These are phyloP conservation scores for Ophraella communa DNA, from an alignment of 2,888 invertebrate species.

Conservation along the genomic window DNA sequence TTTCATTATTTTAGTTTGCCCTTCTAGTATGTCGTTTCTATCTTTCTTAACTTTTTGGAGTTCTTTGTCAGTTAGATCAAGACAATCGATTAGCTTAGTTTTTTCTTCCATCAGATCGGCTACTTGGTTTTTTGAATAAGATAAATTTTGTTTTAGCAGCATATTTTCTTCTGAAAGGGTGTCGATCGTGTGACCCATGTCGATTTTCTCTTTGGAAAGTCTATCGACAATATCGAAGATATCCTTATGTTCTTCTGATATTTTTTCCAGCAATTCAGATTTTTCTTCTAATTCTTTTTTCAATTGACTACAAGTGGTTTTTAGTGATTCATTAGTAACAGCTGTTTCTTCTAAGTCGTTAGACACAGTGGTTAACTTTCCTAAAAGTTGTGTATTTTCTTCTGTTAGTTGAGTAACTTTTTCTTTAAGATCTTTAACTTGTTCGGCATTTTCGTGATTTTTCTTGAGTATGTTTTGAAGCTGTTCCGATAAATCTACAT, in stretches of 20 bases:
- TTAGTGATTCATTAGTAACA: slow-evolving; percentile 19
- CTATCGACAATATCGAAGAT: slow-evolving; percentile 37
- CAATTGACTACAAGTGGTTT: slow-evolving; percentile 20
- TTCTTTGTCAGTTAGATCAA: slow-evolving; percentile 42
- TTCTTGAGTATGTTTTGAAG: slow-evolving; percentile 27
- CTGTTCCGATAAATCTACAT: slow-evolving; percentile 22
- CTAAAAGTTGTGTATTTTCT: slow-evolving; percentile 22
- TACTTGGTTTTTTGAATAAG: slow-evolving; percentile 16
- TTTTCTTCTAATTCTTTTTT: slow-evolving; percentile 28
- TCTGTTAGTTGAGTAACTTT: slow-evolving; percentile 22
- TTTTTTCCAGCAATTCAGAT: slow-evolving; percentile 24
- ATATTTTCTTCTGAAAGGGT: slow-evolving; percentile 25
- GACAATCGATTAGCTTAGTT: slow-evolving; percentile 31
- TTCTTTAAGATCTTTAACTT: slow-evolving; percentile 21
- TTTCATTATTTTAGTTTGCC: slow-evolving; percentile 47
- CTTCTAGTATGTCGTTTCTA: slow-evolving; percentile 46
- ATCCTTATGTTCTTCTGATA: slow-evolving; percentile 32
- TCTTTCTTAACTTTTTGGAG: slow-evolving; percentile 46
- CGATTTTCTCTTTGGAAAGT: slow-evolving; percentile 35
- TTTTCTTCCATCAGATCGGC: slow-evolving; percentile 31
- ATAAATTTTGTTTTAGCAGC: slow-evolving; percentile 19
- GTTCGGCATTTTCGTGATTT: slow-evolving; percentile 25
- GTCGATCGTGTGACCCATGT: slow-evolving; percentile 25
- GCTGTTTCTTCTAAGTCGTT: slow-evolving; percentile 29
- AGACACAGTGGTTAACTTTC: slow-evolving; percentile 14